A percentile compares a stretch with the other conserved stretches of the same genome.
Evolutionary conservation across 2,888 invertebrate species (phyloP).

Genomic region (Baronia brevicornis): DNA sequence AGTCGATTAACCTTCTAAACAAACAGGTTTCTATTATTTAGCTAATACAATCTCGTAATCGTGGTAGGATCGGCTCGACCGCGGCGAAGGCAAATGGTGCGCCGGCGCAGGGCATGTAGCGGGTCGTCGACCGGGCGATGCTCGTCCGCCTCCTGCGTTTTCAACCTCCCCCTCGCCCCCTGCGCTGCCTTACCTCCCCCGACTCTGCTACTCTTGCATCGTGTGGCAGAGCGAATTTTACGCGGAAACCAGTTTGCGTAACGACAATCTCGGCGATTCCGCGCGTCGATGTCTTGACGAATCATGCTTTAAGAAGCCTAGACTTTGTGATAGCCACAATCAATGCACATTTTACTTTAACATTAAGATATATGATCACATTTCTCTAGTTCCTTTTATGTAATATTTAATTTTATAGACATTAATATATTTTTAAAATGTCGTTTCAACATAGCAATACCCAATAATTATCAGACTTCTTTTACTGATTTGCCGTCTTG

Average conservation of each 20-base stretch:
- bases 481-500: slow-evolving; percentile 24
- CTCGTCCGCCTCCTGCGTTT: slow-evolving; percentile 67
- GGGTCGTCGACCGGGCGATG: slow-evolving; percentile 71
- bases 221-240: slow-evolving; percentile 71
- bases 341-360: too few relatives aligned
- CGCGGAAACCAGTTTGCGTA: slow-evolving; percentile 63
- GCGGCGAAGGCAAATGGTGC: slow-evolving; percentile 55
- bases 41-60: slow-evolving; percentile 48
- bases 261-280: slow-evolving; percentile 40
- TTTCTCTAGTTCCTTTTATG: too few relatives aligned
- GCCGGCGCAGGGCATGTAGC: slow-evolving; percentile 65
- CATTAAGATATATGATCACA: too few relatives aligned
- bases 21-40: too few relatives aligned
- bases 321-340: too few relatives aligned
- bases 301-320: too few relatives aligned
- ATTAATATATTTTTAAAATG: too few relatives aligned
- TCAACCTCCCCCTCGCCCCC: slow-evolving; percentile 48
- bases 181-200: slow-evolving; percentile 50
- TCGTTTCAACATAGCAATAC: too few relatives aligned
- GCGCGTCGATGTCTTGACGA: slow-evolving; percentile 34
- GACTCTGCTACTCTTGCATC: slow-evolving; percentile 65
- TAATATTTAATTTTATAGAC: too few relatives aligned
- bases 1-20: too few relatives aligned
- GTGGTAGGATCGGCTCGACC: slow-evolving; percentile 48
- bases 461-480: too few relatives aligned